Evolutionary conservation across 2,797 vertebrate species (phyloP).

Genomic region (Ptychadena robeensis): DNA sequence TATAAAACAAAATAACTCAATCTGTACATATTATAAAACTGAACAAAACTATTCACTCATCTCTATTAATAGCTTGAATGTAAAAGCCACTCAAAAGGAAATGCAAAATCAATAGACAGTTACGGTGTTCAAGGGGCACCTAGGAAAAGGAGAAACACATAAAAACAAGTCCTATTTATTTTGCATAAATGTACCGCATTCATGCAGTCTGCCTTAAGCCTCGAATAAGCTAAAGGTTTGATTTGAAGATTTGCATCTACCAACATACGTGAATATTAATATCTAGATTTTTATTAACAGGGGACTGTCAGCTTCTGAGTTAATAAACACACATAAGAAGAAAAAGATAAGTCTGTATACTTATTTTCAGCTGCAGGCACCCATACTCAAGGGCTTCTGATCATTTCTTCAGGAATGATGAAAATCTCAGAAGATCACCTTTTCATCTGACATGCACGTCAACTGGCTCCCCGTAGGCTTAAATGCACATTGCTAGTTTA

Average conservation of each 20-base stretch:
- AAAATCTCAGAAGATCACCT: neutral
- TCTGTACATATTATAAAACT: constrained; percentile 38
- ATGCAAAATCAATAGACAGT: constrained; percentile 46
- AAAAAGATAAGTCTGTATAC: neutral
- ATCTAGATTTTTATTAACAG: constrained; percentile 4
- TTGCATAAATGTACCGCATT: constrained; percentile 21
- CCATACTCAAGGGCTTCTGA: neutral
- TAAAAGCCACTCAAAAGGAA: constrained; percentile 29
- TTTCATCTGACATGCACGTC: neutral
- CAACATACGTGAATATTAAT: neutral
- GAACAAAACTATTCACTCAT: constrained; percentile 47
- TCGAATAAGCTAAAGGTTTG: neutral
- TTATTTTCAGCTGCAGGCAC: neutral
- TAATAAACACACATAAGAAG: constrained; percentile 1
- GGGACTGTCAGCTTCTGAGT: neutral
- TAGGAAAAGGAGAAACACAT: constrained; percentile 2
- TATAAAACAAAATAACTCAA: constrained; percentile 48
- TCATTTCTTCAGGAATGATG: neutral
- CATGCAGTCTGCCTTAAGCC: neutral
- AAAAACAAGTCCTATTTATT: constrained; percentile 34
- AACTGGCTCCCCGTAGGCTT: neutral
- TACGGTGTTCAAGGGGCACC: constrained; percentile 10
- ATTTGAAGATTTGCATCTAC: neutral
- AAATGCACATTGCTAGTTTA: neutral
- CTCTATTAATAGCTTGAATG: constrained; percentile 46